Evolutionary conservation across 1,140 invertebrate species (phyloP).

Genomic region (Arctopsyche grandis): DNA sequence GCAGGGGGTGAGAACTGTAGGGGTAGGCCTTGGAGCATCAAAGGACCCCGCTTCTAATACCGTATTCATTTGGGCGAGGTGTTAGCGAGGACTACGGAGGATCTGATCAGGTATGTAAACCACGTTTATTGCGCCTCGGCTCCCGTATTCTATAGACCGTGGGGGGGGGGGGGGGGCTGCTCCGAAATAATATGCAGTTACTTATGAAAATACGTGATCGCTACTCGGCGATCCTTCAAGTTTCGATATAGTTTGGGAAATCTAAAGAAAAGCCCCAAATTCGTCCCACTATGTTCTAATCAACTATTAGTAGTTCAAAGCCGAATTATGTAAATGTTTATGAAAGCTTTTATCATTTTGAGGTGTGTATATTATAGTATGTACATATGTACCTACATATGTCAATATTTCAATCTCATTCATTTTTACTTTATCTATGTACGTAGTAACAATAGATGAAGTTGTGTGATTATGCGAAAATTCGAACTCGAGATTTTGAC

Average conservation of each 20-base stretch:
- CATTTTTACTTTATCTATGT: too few relatives aligned
- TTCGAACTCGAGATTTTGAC: too few relatives aligned
- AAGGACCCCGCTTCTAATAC: constrained; percentile 40
- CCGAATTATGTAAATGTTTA: too few relatives aligned
- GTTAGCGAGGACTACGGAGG: constrained; percentile 27
- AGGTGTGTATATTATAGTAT: too few relatives aligned
- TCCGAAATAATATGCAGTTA: constrained; percentile 51
- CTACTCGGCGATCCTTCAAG: neutral
- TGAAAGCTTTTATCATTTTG: too few relatives aligned
- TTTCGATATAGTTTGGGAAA: neutral
- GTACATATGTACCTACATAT: too few relatives aligned
- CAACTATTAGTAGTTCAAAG: too few relatives aligned
- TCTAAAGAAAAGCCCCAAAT: too few relatives aligned
- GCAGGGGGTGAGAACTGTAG: neutral
- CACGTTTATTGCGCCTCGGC: constrained; percentile 47
- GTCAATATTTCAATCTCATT: too few relatives aligned
- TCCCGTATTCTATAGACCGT: constrained; percentile 33
- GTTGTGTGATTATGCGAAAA: too few relatives aligned
- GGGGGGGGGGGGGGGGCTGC: constrained; percentile 11
- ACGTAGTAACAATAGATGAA: too few relatives aligned
- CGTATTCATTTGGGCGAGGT: constrained; percentile 42
- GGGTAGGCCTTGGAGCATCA: constrained; percentile 14
- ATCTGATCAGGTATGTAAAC: constrained; percentile 49
- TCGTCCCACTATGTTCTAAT: too few relatives aligned
- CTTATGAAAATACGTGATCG: constrained; percentile 48